phyloP scores from a whole-genome alignment of 2,797 vertebrate genomes.

The Mormyrops boulengeri region DNA sequence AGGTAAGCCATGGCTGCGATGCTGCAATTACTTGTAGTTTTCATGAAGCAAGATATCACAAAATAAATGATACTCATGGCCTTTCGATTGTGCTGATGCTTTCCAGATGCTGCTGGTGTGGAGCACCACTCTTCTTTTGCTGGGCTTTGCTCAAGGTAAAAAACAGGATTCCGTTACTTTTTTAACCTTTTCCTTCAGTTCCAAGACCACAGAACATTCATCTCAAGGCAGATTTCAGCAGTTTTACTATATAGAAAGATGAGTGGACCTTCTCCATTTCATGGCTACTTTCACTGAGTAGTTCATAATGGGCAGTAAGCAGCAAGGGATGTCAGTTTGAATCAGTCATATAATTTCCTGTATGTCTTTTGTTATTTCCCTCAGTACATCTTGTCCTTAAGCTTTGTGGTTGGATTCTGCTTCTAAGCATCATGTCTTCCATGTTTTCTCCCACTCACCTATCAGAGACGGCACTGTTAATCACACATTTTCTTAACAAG shows the following conservation, averaged over 20 bases:
- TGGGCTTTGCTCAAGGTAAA: conserved; percentile 40
- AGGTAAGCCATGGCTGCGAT: conserved; percentile 32
- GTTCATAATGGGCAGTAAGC: neutral
- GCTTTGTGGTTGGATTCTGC: neutral
- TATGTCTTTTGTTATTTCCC: neutral
- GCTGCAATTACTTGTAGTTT: neutral
- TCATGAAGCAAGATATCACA: neutral
- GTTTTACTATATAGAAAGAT: neutral
- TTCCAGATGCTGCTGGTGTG: conserved; percentile 46
- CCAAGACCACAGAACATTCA: neutral
- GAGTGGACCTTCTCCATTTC: neutral
- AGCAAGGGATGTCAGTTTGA: neutral
- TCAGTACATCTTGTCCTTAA: neutral
- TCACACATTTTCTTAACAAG: neutral
- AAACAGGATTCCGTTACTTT: neutral
- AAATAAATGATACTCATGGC: neutral
- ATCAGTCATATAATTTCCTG: neutral
- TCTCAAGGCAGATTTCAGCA: neutral
- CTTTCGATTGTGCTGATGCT: neutral
- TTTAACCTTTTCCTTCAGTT: neutral
- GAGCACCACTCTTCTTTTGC: conserved; percentile 40
- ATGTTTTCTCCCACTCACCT: neutral
- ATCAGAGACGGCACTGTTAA: neutral
- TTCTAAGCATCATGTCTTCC: neutral
- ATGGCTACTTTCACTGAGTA: neutral